A percentile compares a stretch with the other conserved stretches of the same genome.
These are phyloP conservation scores for Tapirus terrestris DNA, from an alignment of 2,113 vertebrate genomes.

Conservation along the genomic window DNA sequence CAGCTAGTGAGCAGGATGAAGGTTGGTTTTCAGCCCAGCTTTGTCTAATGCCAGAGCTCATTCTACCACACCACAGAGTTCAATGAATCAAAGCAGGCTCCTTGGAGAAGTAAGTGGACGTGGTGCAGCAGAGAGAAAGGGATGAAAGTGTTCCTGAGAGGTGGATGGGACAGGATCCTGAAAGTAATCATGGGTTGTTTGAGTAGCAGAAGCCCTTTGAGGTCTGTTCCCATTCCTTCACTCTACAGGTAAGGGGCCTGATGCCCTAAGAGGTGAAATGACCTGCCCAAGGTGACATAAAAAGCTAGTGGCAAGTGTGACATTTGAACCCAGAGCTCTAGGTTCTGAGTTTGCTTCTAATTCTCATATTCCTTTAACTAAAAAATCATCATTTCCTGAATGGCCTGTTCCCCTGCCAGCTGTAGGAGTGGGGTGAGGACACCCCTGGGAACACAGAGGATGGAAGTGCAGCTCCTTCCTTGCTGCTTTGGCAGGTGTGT, in stretches of 20 bases:
- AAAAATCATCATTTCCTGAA: background rate
- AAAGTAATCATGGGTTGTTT: background rate
- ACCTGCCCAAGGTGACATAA: background rate
- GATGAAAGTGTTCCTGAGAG: too few relatives aligned
- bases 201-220: background rate
- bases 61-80: background rate
- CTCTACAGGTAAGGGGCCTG: background rate
- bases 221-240: background rate
- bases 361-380: background rate
- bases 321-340: background rate
- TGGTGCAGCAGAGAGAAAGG: background rate
- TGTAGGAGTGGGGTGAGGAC: background rate
- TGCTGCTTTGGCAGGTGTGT: background rate
- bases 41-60: background rate
- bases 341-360: background rate
- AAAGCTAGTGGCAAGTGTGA: background rate
- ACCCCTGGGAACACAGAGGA: background rate
- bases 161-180: background rate
- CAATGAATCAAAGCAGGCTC: background rate
- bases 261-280: background rate
- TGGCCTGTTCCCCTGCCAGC: background rate
- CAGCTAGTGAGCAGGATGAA: background rate
- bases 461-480: background rate
- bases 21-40: conserved; percentile 12
- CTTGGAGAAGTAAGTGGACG: background rate